Evolutionary conservation across 2,113 vertebrate species (phyloP), one percentile per base, ranked within the genome.

Genomic region (Puffinus mauretanicus): DNA sequence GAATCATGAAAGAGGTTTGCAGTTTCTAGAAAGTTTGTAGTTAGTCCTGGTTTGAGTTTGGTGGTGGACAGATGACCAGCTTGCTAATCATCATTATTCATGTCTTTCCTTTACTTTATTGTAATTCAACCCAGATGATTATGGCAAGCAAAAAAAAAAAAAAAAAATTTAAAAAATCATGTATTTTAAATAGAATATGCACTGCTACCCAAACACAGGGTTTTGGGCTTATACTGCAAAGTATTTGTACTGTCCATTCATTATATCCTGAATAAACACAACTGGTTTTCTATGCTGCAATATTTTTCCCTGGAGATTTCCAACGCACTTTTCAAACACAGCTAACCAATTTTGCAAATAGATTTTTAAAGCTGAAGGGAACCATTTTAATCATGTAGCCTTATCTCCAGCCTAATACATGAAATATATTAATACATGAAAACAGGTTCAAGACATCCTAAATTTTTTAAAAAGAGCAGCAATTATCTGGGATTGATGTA

Each of bases 401-500:
- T 88, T 94, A 89, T 80, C 87, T 93, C 54, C 62, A 93, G 79
- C 22, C n/a, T 82, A 81, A 86, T n/a, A 47, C 16, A 51, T 54
- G n/a, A 69, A 89, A 78, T 89, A 86, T 32, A 84, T 7, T 24
- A 78, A 79, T 30, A 87, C 38, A 55, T 3, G 17, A 92, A 91
- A 94, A 58, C 83, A 86, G 60, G 67, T 81, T 93, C 64, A 86
- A 94, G 92, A 77, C 66, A 69, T 73, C 54, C 62, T 40, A 70
- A 13, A 3, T 58, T 85, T 82, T 92, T 71, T 2, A 8, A 51
- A 73, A 71, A 90, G 30, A 69, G 42, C 32, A 30, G 79, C 36
- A 96, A 96, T 96, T 96, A 92, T 82, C 71, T 90, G 82, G 64
- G 67, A 86, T 69, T 86, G 90, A 88, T 96, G 82, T 51, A 94